Base-by-base conservation (phyloP, 2,888 invertebrate genomes). In the Apotomis betuletana region DNA sequence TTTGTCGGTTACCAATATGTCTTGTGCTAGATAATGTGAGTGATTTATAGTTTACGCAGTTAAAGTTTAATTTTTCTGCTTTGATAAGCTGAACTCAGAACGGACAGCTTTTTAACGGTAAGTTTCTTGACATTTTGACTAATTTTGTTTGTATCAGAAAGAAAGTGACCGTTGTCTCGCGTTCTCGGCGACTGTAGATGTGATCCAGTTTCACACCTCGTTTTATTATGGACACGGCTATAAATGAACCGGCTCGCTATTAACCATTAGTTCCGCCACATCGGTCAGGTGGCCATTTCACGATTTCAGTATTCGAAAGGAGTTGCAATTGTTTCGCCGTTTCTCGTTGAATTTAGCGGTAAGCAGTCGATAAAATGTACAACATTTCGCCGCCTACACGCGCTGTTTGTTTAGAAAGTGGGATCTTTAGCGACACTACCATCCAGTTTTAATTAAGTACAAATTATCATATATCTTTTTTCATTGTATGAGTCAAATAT, bases 111-210 rank as follows among this genome's bases (percentile, higher is more conserved):
- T 78, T 77, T 83, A 88, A 87, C 87, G 89, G 92, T 92, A 88
- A 89, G 92, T 88, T 83, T 85, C 78, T 78, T 86, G 88, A 87
- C 89, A 88, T 90, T 90, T 87, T 86, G 84, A 86, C 83, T 78
- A 83, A 85, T 86, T 83, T 91, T 92, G 91, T 91, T 91, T 92
- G 90, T 89, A 77, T 84, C 77, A 84, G 87, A 83, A 87, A 87
- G 90, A 91, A 91, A 91, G 92, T 91, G 85, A 88, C 91, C 91
- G 93, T 92, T 91, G 88, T 88, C 83, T 85, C 81, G 83, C 83
- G 82, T 81, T 84, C 80, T 78, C 78, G 81, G 77, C 80, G 79
- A 79, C 81, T 85, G 85, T 84, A 86, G 87, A 85, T 86, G 85
- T 82, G 90, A 84, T 91, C 90, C 79, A 90, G 86, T 90, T 92